Evolutionary conservation across 2,797 vertebrate species (phyloP).

Genomic region (Hyperoplus immaculatus): DNA sequence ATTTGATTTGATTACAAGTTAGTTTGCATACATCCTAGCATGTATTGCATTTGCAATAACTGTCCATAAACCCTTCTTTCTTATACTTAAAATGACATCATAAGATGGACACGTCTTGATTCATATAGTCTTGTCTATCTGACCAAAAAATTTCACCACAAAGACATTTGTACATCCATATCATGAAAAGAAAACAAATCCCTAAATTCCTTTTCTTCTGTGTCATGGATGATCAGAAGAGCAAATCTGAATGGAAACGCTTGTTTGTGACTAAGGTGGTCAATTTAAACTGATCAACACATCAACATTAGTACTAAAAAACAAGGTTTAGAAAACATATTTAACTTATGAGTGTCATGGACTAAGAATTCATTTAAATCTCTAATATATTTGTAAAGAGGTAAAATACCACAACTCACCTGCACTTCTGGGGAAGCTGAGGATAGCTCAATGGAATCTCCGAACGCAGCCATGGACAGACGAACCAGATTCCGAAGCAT

Average conservation of each 20-base stretch:
- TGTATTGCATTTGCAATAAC: background rate
- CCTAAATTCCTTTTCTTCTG: background rate
- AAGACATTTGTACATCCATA: background rate
- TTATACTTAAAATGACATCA: background rate
- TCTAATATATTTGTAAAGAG: background rate
- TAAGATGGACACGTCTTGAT: background rate
- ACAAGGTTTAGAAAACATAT: background rate
- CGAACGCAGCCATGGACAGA: constrained; percentile 94
- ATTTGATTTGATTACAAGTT: background rate
- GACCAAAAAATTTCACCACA: background rate
- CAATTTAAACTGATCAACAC: background rate
- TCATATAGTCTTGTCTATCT: background rate
- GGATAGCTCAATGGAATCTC: constrained; percentile 88
- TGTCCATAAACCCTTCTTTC: background rate
- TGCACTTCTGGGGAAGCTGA: constrained; percentile 94
- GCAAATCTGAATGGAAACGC: background rate
- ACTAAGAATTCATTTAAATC: background rate
- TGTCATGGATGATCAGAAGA: too few relatives aligned
- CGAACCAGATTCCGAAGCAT: constrained; percentile 93
- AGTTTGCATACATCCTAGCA: background rate
- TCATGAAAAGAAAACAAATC: background rate
- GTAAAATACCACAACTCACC: constrained; percentile 79
- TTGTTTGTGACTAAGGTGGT: background rate
- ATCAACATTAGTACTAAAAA: background rate
- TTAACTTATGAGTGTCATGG: background rate